Evolutionary conservation across 2,113 vertebrate genomes (phyloP), one percentile per base, ranked within the genome.

Genomic region (Hemiscyllium ocellatum): DNA sequence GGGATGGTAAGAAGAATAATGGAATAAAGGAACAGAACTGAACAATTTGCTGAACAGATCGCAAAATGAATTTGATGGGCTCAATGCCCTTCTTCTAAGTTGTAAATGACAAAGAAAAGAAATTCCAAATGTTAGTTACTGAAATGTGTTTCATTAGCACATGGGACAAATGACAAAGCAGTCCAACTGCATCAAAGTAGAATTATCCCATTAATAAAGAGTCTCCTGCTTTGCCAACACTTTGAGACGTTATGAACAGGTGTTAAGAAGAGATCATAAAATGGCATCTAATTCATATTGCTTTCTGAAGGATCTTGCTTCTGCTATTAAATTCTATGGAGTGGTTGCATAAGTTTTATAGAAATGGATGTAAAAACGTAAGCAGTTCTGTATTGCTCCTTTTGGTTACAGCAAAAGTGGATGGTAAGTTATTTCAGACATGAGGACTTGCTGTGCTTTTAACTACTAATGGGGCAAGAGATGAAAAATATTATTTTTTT

Each of bases 381-480:
- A 87, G 52, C 24, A 0, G 2, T 66, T 66, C 52, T 65, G 15
- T n/a, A 65, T 65, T 65, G 61, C 15, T n/a, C 15, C 15, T 65
- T 93, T 68, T n/a, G 6, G 5, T 66, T 17, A 22, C 89, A 93
- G 66, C 66, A 65, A 20, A 93, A 96, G 97, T 96, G 96, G 97
- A 69, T 96, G 96, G 97, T 97, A 98, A 97, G 97, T 97, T 97
- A 97, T 97, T 96, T 29, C 96, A 97, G 96, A 66, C 96, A 97
- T 97, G 97, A 97, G 96, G 97, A 97, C 97, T 96, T 97, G 97
- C 97, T 95, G 87, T 96, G 96, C 97, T 97, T 97, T 97, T 97
- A 98, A 97, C 96, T 98, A 97, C 98, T 97, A 97, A 98, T 97
- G 97, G 97, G 97, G 97, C 96, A 97, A 97, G 96, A 96, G 94